Evolutionary conservation across 2,888 invertebrate genomes (phyloP), one percentile per base, ranked within the genome.

Genomic region (Ophonus ardosiacus): DNA sequence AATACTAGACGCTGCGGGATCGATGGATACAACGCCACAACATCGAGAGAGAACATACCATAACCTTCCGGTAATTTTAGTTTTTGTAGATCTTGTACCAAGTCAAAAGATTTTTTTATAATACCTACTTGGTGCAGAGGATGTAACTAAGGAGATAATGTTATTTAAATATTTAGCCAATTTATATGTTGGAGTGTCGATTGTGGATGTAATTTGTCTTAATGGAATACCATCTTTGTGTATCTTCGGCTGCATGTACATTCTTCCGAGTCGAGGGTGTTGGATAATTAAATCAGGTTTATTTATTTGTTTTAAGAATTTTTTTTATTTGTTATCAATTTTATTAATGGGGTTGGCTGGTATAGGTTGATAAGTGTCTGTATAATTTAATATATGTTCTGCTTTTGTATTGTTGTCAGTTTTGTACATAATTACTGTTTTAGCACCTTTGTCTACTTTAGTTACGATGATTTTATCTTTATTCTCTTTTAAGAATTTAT

Each of bases 231-330:
- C 21, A n/a, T 0, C 1, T 21, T 65, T 65, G 7, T 4, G 17
- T 21, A 65, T 65, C n/a, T 65, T 65, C 4, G 21, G 65, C 1
- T 17, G 65, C 8, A 65, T 24, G 31, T 65, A 65, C 65, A 65
- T 65, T n/a, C 18, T 65, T 0, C 21, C 31, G 0, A 65, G 1
- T 1, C 0, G 1, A 13, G 65, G 65, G 17, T 65, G 65, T 65
- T 21, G 3, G 7, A 65, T 7, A 10, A 65, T 65, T 31, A 65
- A 65, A 7, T 65, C 57, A 6, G n/a, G n/a, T n/a, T 2, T 2
- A 10, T 57, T 10, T 6, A 57, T 57, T 5, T 0, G 0, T 65
- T 65, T 24, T 21, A 31, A 7, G 6, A 10, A 24, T 0, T 8
- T 65, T 65, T 21, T 65, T 1, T 7, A 21, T 65, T 65, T 65